phyloP scores from a whole-genome alignment of 2,113 vertebrate genomes.

The Salvelinus fontinalis region DNA sequence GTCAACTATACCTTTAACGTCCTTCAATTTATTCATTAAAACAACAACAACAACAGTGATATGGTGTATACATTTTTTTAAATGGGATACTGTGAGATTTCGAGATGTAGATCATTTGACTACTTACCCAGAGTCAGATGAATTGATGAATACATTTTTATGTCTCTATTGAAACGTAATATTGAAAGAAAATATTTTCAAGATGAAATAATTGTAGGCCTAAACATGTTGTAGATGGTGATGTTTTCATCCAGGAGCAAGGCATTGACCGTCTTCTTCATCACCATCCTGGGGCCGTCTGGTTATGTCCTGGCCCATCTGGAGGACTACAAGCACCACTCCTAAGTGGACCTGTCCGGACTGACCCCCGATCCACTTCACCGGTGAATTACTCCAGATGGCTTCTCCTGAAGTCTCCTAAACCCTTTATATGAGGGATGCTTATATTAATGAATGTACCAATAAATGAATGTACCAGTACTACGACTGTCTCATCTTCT shows the following conservation, averaged over 20 bases:
- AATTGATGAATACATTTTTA: too few relatives aligned
- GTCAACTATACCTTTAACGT: too few relatives aligned
- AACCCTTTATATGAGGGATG: conserved; percentile 26
- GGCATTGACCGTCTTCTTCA: neutral
- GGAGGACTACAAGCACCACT: conserved; percentile 65
- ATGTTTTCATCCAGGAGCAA: conserved; percentile 70
- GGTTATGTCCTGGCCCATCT: conserved; percentile 75
- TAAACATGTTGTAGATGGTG: neutral
- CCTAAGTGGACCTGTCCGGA: neutral
- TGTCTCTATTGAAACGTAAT: neutral
- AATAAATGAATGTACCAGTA: neutral
- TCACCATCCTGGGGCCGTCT: conserved; percentile 57
- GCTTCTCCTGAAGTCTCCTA: neutral
- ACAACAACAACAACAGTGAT: too few relatives aligned
- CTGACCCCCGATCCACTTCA: neutral
- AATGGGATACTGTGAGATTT: too few relatives aligned
- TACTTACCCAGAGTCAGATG: too few relatives aligned
- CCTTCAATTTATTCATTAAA: too few relatives aligned
- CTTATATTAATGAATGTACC: conserved; percentile 20
- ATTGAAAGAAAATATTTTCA: neutral
- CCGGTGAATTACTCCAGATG: neutral
- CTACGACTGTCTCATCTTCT: neutral
- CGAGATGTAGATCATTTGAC: too few relatives aligned
- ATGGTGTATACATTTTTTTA: too few relatives aligned
- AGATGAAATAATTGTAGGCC: neutral